Conservation (phyloP, 1,140 invertebrate genomes). For the Gryllus bimaculatus region DNA sequence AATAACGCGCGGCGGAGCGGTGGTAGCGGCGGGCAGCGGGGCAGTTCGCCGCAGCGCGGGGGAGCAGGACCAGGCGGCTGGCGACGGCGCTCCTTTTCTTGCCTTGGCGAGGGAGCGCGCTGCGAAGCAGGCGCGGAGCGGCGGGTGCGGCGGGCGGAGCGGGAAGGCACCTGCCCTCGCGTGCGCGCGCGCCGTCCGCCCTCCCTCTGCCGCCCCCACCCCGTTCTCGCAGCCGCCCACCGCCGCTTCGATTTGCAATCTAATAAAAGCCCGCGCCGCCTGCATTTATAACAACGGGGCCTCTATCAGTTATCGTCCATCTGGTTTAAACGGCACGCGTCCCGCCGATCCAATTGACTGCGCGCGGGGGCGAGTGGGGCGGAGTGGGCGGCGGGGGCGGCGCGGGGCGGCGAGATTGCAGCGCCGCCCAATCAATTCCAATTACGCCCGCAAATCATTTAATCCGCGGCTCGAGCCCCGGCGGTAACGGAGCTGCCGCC, state of each 20-base stretch:
- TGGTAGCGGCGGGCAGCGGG: too few species aligned
- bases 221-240: too few species aligned
- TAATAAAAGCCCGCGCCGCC: background rate
- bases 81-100: too few species aligned
- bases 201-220: too few species aligned
- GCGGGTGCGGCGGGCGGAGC: too few species aligned
- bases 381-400: too few species aligned
- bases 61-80: too few species aligned
- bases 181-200: background rate
- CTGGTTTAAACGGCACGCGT: background rate
- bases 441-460: background rate
- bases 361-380: too few species aligned
- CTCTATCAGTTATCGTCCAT: slow-evolving; percentile 4
- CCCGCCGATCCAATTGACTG: background rate
- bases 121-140: background rate
- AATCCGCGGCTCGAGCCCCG: background rate
- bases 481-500: background rate
- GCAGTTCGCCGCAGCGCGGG: too few species aligned
- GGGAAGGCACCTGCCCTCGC: background rate
- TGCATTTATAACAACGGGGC: background rate
- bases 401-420: background rate
- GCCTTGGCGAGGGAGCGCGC: too few species aligned
- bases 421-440: background rate
- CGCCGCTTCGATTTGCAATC: background rate
- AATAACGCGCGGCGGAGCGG: background rate